Percentiles rank a stretch among this genome's conserved stretches.
phyloP scores from a whole-genome alignment of 1,140 invertebrate genomes.

The Eciton burchellii region DNA sequence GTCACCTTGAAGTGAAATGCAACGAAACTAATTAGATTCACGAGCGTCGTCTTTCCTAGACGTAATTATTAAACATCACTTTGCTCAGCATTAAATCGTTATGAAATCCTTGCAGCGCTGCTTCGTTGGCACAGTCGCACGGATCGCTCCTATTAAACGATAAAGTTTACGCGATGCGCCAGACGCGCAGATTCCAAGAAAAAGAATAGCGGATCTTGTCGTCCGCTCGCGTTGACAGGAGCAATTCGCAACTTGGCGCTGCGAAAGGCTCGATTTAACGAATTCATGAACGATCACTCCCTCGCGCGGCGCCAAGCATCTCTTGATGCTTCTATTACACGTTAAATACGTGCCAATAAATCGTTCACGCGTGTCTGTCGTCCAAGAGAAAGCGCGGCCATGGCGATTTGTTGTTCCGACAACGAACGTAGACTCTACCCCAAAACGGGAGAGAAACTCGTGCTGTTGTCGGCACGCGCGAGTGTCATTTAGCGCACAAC shows the following conservation, averaged over 20 bases:
- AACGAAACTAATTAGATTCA: not conserved
- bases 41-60: not conserved
- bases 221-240: not conserved
- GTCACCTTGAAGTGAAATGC: not conserved
- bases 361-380: not conserved
- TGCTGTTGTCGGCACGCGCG: not conserved
- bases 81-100: not conserved
- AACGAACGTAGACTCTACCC: not conserved
- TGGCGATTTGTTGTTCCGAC: not conserved
- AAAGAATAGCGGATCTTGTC: not conserved
- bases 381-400: not conserved
- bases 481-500: slow-evolving; percentile 5
- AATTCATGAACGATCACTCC: slow-evolving; percentile 37
- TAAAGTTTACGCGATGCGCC: not conserved
- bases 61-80: not conserved
- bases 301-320: not conserved
- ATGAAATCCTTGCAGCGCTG: not conserved
- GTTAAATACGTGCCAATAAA: slow-evolving; percentile 8
- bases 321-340: slow-evolving; percentile 6
- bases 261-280: slow-evolving; percentile 1
- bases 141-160: not conserved
- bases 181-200: not conserved
- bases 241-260: slow-evolving; percentile 5
- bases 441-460: not conserved
- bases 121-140: not conserved